phyloP scores from a whole-genome alignment of 2,888 invertebrate genomes.

The Drosophila paucipuncta region DNA sequence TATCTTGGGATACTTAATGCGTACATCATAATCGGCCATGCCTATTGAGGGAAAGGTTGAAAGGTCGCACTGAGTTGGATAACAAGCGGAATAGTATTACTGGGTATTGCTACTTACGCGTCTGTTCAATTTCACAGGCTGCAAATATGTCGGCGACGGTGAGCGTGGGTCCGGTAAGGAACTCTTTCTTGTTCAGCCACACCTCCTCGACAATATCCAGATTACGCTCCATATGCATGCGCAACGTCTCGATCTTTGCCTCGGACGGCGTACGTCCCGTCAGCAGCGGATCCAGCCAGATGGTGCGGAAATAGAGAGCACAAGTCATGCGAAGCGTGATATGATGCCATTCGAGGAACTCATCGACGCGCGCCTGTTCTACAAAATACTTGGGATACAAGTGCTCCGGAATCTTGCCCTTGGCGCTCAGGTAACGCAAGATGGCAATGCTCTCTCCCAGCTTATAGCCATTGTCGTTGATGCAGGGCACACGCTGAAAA shows the following conservation, averaged over 20 bases:
- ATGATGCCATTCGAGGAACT: slow-evolving; percentile 92
- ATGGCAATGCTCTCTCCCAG: slow-evolving; percentile 90
- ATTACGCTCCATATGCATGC: slow-evolving; percentile 86
- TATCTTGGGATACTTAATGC: slow-evolving; percentile 87
- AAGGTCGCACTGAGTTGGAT: not conserved
- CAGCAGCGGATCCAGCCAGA: slow-evolving; percentile 86
- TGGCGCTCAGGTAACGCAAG: slow-evolving; percentile 85
- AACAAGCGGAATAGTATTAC: not conserved
- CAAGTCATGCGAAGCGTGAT: slow-evolving; percentile 87
- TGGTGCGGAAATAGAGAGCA: slow-evolving; percentile 87
- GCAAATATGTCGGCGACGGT: slow-evolving; percentile 91
- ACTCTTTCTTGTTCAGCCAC: slow-evolving; percentile 87
- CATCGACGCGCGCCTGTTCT: slow-evolving; percentile 88
- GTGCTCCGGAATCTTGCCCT: slow-evolving; percentile 85
- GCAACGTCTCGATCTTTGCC: slow-evolving; percentile 83
- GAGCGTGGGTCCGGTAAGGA: slow-evolving; percentile 88
- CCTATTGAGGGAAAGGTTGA: slow-evolving; percentile 85
- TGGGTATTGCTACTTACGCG: slow-evolving; percentile 86
- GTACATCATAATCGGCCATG: slow-evolving; percentile 89
- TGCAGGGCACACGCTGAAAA: slow-evolving; percentile 89
- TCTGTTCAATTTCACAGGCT: slow-evolving; percentile 92
- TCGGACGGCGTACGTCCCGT: slow-evolving; percentile 85
- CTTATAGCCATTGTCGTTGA: slow-evolving; percentile 89
- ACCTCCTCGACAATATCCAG: slow-evolving; percentile 87
- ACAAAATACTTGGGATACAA: slow-evolving; percentile 89